phyloP scores from a whole-genome alignment of 2,888 invertebrate species.

The Carterocephalus palaemon region DNA sequence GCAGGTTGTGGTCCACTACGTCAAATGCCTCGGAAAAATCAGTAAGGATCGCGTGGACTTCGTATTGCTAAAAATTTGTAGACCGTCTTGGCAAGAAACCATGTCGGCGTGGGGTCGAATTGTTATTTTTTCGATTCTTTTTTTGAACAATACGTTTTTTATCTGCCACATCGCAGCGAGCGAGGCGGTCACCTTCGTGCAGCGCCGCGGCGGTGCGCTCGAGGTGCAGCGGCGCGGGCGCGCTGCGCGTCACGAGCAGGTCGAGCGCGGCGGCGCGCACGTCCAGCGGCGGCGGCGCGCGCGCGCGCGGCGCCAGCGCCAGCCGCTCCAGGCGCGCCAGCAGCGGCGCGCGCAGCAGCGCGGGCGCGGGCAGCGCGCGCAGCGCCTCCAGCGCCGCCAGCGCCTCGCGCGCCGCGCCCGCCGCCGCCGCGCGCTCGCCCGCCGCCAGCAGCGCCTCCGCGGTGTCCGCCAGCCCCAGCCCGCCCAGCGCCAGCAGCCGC shows the following conservation, averaged over 20 bases:
- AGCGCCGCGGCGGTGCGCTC: conserved; percentile 25
- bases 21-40: no score
- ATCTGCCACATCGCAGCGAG: no score
- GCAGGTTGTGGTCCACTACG: no score
- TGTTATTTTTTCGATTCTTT: no score
- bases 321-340: conserved; percentile 34
- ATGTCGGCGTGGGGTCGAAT: no score
- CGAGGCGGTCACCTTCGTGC: no score
- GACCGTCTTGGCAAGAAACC: no score
- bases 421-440: conserved; percentile 39
- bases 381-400: conserved; percentile 16
- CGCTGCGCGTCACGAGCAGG: conserved; percentile 37
- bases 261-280: conserved; percentile 27
- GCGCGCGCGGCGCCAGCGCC: conserved; percentile 13
- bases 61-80: no score
- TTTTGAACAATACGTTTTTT: no score
- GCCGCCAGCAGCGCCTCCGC: conserved; percentile 42
- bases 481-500: conserved; percentile 48
- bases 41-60: no score
- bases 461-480: conserved; percentile 46
- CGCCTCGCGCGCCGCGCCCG: conserved; percentile 38
- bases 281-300: conserved; percentile 25
- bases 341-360: conserved; percentile 32
- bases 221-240: conserved; percentile 35
- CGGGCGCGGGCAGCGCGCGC: conserved; percentile 15